Evolutionary conservation across 2,888 invertebrate species (phyloP).

Genomic region (Polydrusus cervinus): DNA sequence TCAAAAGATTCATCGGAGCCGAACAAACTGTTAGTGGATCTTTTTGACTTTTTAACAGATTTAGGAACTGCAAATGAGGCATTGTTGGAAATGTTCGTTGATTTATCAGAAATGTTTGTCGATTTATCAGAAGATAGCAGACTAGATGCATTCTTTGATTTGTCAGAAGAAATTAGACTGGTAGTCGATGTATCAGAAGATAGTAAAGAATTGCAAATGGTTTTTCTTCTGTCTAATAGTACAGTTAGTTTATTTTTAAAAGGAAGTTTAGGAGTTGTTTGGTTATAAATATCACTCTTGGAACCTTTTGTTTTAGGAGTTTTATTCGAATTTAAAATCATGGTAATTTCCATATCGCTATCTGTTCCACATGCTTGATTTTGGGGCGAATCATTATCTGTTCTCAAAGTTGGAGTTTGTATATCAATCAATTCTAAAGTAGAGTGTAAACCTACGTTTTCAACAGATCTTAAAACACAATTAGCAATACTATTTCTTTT

Average conservation of each 20-base stretch:
- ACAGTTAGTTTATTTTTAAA: not conserved
- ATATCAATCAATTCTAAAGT: conserved; percentile 48
- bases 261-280: conserved; percentile 7
- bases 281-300: not conserved
- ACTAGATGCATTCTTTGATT: conserved; percentile 25
- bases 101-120: conserved; percentile 35
- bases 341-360: conserved; percentile 25
- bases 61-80: conserved; percentile 23
- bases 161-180: conserved; percentile 16
- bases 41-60: not conserved
- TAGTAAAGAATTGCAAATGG: conserved; percentile 35
- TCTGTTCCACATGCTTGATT: not conserved
- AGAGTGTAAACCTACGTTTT: conserved; percentile 28
- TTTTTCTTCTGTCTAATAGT: conserved; percentile 42
- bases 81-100: conserved; percentile 33
- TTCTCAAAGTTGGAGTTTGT: not conserved
- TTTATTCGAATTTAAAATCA: conserved; percentile 11
- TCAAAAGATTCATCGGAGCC: conserved; percentile 27
- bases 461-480: conserved; percentile 16
- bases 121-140: conserved; percentile 3
- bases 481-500: not conserved
- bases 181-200: conserved; percentile 5
- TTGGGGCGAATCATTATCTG: not conserved
- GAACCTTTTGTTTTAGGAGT: not conserved
- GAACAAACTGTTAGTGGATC: conserved; percentile 15